Evolutionary conservation across 2,888 invertebrate genomes (phyloP), one percentile per base, ranked within the genome.

Genomic region (Eubasilissa splendida): DNA sequence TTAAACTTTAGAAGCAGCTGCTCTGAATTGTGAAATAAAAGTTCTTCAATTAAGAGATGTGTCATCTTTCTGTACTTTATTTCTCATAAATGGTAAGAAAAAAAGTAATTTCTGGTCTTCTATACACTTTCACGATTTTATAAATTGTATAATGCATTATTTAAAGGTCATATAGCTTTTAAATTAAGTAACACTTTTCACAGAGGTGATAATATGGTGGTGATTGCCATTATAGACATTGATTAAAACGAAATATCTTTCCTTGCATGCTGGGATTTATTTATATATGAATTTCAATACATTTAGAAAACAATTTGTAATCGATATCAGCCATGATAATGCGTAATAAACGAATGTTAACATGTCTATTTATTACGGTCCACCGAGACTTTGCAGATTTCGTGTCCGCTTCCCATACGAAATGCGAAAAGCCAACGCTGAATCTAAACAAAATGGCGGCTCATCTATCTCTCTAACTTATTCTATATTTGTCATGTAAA

Each of bases 221-320:
- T 10, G 3, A 33, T 4, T 11, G 22, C 22, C 22, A 31, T 63
- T 63, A 10, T 31, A 22, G 22, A 14, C 10, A n/a, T 63, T n/a
- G 10, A 59, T 52, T 50, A 76, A 56, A 63, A 76, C 54, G 70
- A 50, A 52, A 63, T 12, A 52, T 42, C 74, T 66, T 82, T 83
- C 83, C 82, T 83, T 83, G 83, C 83, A 83, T 83, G 83, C 83
- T 82, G 83, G 83, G 83, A 83, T 81, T 82, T 83, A 83, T 83
- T 83, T 77, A 78, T 82, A 59, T 75, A 81, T 79, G 58, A 80
- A 77, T 77, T 78, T 77, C 71, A 76, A 81, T 79, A 83, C 79
- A 81, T 77, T 80, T 81, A 80, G 76, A 83, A 81, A 81, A 82
- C 70, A 79, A 78, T 83, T 80, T 73, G 73, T 50, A 75, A 74